Evolutionary conservation across 2,797 vertebrate genomes (phyloP).

Genomic region (Centroberyx gerrardi): DNA sequence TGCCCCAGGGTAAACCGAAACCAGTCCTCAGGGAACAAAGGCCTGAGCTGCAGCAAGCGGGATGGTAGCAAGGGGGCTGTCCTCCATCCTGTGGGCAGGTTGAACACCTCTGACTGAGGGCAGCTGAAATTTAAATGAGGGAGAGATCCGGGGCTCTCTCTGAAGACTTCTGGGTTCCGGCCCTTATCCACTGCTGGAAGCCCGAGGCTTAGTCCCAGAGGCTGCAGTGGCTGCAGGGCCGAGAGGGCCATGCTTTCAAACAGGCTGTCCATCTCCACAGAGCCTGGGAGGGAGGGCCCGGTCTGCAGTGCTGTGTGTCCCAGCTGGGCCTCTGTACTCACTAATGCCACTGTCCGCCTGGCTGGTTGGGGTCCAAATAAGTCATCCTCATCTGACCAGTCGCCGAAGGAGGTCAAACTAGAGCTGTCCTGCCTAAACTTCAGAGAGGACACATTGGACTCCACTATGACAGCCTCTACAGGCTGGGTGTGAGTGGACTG

Average conservation of each 20-base stretch:
- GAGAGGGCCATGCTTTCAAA: conserved; percentile 85
- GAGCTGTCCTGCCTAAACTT: conserved; percentile 86
- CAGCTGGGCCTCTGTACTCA: conserved; percentile 81
- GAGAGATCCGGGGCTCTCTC: conserved; percentile 69
- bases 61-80: conserved; percentile 86
- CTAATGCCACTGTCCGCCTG: conserved; percentile 85
- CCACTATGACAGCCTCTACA: conserved; percentile 72
- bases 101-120: conserved; percentile 89
- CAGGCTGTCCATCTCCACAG: conserved; percentile 88
- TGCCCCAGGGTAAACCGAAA: conserved; percentile 91
- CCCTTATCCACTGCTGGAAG: conserved; percentile 91
- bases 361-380: conserved; percentile 91
- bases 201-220: conserved; percentile 88
- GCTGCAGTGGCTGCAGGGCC: conserved; percentile 87
- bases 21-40: conserved; percentile 95
- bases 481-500: conserved; percentile 75
- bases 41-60: conserved; percentile 88
- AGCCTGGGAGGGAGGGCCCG: conserved; percentile 91
- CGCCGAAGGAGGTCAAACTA: conserved; percentile 89
- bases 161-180: conserved; percentile 73
- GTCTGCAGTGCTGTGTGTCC: conserved; percentile 72
- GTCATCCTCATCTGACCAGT: conserved; percentile 95
- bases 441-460: conserved; percentile 78
- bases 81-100: conserved; percentile 91
- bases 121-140: conserved; percentile 89